Evolutionary conservation across 2,888 invertebrate species (phyloP).

Genomic region (Mythimna vitellina): DNA sequence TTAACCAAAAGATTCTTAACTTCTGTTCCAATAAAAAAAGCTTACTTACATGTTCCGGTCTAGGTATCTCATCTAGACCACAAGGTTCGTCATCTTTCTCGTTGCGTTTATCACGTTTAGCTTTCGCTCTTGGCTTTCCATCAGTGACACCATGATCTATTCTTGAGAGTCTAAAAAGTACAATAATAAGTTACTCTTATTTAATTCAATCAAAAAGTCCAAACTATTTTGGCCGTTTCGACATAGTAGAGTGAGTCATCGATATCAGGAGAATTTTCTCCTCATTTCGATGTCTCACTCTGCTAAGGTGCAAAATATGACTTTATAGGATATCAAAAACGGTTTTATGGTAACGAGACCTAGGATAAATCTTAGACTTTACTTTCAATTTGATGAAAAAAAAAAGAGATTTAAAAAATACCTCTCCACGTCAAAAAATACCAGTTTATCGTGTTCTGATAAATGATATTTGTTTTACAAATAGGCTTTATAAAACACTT

Average conservation of each 20-base stretch:
- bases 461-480: too few relatives aligned
- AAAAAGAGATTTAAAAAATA: too few relatives aligned
- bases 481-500: too few relatives aligned
- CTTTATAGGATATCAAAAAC: too few relatives aligned
- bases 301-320: not conserved
- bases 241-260: not conserved
- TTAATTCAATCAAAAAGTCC: not conserved
- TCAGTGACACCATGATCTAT: slow-evolving; percentile 68
- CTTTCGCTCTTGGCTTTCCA: slow-evolving; percentile 77
- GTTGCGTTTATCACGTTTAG: slow-evolving; percentile 66
- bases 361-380: too few relatives aligned
- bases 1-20: not conserved
- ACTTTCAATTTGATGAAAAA: too few relatives aligned
- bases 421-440: too few relatives aligned
- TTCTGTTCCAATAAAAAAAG: not conserved
- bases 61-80: slow-evolving; percentile 84
- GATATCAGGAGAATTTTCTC: not conserved
- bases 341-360: too few relatives aligned
- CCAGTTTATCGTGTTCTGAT: too few relatives aligned
- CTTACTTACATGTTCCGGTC: slow-evolving; percentile 80
- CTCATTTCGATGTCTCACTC: too few relatives aligned
- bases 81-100: slow-evolving; percentile 75
- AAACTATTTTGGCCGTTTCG: not conserved
- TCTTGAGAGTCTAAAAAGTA: slow-evolving; percentile 51
- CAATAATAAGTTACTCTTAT: not conserved